phyloP scores from a whole-genome alignment of 2,113 vertebrate genomes.

The Mus spicilegus region DNA sequence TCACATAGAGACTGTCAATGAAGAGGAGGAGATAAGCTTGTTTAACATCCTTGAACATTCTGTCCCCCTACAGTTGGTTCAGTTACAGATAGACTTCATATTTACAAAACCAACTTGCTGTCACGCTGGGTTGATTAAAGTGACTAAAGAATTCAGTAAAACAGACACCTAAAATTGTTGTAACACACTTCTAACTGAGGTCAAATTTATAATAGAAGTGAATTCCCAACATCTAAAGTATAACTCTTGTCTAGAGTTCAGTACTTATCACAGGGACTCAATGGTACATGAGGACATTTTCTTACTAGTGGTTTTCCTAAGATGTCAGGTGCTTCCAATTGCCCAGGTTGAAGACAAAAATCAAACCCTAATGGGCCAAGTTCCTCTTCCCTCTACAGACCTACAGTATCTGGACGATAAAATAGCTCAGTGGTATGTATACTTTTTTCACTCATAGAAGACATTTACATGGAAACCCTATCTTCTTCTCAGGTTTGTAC shows the following conservation, averaged over 20 bases:
- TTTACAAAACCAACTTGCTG: not conserved
- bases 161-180: not conserved
- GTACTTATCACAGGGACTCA: not conserved
- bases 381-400: not conserved
- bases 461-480: not conserved
- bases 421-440: not conserved
- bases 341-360: not conserved
- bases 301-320: not conserved
- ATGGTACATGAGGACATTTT: not conserved
- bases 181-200: not conserved
- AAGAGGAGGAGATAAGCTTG: not conserved
- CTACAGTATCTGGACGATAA: not conserved
- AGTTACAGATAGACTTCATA: not conserved
- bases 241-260: not conserved
- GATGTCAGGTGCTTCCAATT: not conserved
- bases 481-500: not conserved
- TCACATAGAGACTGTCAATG: not conserved
- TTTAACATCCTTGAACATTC: rapidly evolving
- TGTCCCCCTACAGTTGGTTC: not conserved
- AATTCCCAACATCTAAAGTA: not conserved
- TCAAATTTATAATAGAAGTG: not conserved
- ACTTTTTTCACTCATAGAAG: not conserved
- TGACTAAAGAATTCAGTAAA: not conserved
- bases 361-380: not conserved
- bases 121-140: not conserved